Evolutionary conservation across 1,140 invertebrate species (phyloP), one percentile per base, ranked within the genome.

Genomic region (Yoshiicerus persimilis): DNA sequence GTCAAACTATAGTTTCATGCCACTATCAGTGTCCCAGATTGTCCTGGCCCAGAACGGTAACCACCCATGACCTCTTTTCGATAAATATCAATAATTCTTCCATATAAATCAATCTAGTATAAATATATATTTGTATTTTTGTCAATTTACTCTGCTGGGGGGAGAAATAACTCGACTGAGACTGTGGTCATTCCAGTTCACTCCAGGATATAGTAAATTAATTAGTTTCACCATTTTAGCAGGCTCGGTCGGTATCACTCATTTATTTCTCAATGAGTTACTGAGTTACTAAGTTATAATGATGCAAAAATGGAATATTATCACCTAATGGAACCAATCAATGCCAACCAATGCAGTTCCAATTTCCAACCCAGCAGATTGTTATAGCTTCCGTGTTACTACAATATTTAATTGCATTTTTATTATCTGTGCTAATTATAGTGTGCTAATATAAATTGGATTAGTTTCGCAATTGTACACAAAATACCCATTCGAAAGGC

Each of bases 21-120:
- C 95, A 97, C 96, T 95, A 97, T 99, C 95, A 98, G 97, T 96
- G 97, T 99, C 95, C 98, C 98, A 95, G 98, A 99, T 96, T 98
- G 97, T 95, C 97, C 97, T 94, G 98, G 98, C 95, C 98, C 98
- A 86, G 89, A 90, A 90, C 87, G 89, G 89, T 90, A 88, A 90
- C 41, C 87, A 41, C 39, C 89, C 89, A 86, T 27, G 87, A 88
- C 87, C 87, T 70, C n/a, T 62, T 80, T 80, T 80, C 30, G 32
- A 36, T 36, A 80, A 84, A 84, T 47, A 84, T 47, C 27, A 84
- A 30, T 84, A 25, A 47, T 84, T 47, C 41, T 84, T 84, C 38
- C 27, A 30, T 27, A 56, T 56, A 30, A 84, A 41, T 38, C 39
- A 56, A 41, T 41, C n/a, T 84, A 20, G 16, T n/a, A n/a, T n/a